These are phyloP conservation scores for Jacana jacana DNA, from an alignment of 2,113 vertebrate genomes.

Conservation along the genomic window DNA sequence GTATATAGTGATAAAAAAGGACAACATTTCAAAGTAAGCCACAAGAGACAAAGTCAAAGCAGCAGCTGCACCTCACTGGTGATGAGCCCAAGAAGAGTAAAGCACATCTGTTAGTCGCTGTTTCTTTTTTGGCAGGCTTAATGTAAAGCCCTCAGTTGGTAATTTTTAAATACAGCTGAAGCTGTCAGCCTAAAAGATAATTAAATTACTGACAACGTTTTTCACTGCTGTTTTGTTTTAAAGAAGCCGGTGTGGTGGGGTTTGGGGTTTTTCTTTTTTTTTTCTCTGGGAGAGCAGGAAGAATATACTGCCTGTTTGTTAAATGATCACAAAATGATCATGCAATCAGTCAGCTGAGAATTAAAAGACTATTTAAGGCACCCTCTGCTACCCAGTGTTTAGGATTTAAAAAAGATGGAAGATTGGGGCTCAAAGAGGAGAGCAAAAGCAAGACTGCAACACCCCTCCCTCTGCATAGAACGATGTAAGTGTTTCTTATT, in stretches of 20 bases:
- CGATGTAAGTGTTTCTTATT: neutral
- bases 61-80: conserved; percentile 32
- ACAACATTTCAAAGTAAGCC: conserved; percentile 41
- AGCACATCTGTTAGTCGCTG: conserved; percentile 51
- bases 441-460: neutral
- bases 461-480: neutral
- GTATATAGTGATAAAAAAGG: neutral
- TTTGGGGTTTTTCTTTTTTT: neutral
- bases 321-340: neutral
- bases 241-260: neutral
- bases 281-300: neutral
- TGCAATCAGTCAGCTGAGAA: neutral
- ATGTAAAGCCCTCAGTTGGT: neutral
- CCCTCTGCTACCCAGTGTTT: neutral
- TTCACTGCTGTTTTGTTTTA: neutral
- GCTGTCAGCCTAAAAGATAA: conserved; percentile 37
- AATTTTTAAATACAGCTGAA: conserved; percentile 46
- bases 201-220: conserved; percentile 38
- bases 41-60: conserved; percentile 25
- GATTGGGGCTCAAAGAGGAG: neutral
- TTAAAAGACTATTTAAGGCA: neutral
- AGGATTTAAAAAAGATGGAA: neutral
- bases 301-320: neutral
- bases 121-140: conserved; percentile 32
- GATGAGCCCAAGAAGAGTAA: conserved; percentile 13